phyloP scores from a whole-genome alignment of 2,888 invertebrate genomes.

The Apodemia hepburni region DNA sequence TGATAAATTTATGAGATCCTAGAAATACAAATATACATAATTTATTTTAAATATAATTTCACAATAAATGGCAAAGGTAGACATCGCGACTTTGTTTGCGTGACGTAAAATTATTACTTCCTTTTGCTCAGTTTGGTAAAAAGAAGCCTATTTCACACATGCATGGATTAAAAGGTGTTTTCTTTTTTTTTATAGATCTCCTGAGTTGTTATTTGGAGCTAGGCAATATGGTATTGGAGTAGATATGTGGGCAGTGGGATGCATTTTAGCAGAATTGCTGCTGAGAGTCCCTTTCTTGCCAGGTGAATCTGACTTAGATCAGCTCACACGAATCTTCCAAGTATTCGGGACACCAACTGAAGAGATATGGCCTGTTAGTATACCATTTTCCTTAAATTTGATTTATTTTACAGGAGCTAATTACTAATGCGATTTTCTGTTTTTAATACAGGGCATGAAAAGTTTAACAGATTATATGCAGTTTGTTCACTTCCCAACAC shows the following conservation, averaged over 20 bases:
- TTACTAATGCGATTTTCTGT: not conserved
- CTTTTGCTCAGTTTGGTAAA: no score
- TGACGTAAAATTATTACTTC: no score
- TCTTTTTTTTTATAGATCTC: slow-evolving; percentile 83
- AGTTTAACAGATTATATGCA: slow-evolving; percentile 94
- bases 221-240: slow-evolving; percentile 96
- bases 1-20: no score
- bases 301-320: slow-evolving; percentile 98
- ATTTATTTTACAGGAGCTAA: not conserved
- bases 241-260: slow-evolving; percentile 99
- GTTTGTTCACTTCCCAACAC: slow-evolving; percentile 92
- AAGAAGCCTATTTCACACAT: no score
- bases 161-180: no score
- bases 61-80: no score
- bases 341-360: slow-evolving; percentile 96
- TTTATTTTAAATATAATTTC: no score
- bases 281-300: slow-evolving; percentile 96
- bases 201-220: slow-evolving; percentile 97
- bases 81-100: no score
- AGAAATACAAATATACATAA: no score
- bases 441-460: slow-evolving; percentile 79
- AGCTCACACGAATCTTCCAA: slow-evolving; percentile 96
- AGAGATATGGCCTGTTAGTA: slow-evolving; percentile 92
- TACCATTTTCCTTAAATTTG: not conserved
- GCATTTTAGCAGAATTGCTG: slow-evolving; percentile 96